A percentile compares a stretch with the other conserved stretches of the same genome.
Evolutionary conservation across 2,797 vertebrate species (phyloP).

Genomic region (Eulemur coronatus): DNA sequence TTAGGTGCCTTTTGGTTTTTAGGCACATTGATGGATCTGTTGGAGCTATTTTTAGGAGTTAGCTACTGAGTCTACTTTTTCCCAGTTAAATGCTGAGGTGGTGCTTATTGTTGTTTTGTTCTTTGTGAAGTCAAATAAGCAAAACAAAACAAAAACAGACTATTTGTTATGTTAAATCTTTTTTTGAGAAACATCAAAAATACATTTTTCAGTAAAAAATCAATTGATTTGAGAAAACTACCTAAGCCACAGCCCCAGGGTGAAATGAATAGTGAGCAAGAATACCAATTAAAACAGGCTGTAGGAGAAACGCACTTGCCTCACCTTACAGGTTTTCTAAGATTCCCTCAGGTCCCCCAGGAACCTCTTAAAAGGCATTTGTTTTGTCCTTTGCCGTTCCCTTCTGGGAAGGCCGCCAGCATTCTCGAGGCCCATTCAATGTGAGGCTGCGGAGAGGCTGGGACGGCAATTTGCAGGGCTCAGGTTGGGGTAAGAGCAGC

Average conservation of each 20-base stretch:
- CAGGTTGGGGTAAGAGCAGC: background rate
- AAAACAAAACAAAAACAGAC: background rate
- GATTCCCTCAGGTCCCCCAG: background rate
- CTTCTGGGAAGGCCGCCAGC: background rate
- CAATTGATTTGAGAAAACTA: background rate
- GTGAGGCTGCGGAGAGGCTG: background rate
- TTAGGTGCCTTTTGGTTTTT: no score
- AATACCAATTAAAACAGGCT: background rate
- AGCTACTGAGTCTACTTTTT: background rate
- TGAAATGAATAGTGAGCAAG: background rate
- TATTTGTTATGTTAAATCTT: background rate
- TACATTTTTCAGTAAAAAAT: background rate
- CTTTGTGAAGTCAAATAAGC: background rate
- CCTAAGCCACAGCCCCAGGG: background rate
- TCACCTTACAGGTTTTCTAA: background rate
- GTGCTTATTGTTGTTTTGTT: background rate
- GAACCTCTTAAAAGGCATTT: background rate
- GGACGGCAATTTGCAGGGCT: rapidly evolving
- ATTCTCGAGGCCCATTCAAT: background rate
- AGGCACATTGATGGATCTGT: background rate
- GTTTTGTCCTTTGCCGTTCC: background rate
- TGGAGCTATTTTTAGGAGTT: background rate
- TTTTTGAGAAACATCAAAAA: background rate
- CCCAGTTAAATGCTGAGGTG: background rate
- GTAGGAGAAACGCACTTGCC: background rate